Evolutionary conservation across 2,113 vertebrate species (phyloP).

Genomic region (Nycticorax nycticorax): DNA sequence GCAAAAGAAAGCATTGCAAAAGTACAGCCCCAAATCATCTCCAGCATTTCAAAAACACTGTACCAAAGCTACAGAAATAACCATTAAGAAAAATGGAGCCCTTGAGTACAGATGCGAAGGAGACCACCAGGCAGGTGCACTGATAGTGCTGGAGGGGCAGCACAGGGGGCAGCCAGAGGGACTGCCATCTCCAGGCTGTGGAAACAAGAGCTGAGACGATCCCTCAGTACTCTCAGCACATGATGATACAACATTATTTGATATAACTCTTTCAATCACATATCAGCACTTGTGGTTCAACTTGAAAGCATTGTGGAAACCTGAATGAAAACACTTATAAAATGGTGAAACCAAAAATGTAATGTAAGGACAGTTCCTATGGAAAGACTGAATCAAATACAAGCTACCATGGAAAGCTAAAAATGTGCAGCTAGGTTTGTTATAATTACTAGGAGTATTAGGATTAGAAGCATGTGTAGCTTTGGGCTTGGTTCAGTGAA

Average conservation of each 20-base stretch:
- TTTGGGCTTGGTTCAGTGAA: neutral
- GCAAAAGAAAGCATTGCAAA: neutral
- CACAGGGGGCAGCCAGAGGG: neutral
- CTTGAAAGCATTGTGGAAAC: neutral
- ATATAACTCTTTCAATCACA: neutral
- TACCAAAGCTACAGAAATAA: neutral
- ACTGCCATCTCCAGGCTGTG: neutral
- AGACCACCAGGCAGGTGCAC: neutral
- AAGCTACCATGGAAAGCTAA: neutral
- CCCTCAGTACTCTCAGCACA: neutral
- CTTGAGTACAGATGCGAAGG: neutral
- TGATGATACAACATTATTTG: neutral
- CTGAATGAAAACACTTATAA: neutral
- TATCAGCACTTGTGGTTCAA: neutral
- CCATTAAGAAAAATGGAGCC: neutral
- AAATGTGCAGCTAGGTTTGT: neutral
- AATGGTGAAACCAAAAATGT: neutral
- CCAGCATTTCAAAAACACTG: neutral
- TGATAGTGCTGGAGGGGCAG: accelerated
- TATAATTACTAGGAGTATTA: neutral
- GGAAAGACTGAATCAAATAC: neutral
- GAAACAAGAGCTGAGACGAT: neutral
- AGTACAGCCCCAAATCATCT: neutral
- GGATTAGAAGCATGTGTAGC: neutral
- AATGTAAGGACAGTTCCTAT: accelerated